Base-by-base conservation (phyloP, 2,113 vertebrate species). In the Lampris incognitus region DNA sequence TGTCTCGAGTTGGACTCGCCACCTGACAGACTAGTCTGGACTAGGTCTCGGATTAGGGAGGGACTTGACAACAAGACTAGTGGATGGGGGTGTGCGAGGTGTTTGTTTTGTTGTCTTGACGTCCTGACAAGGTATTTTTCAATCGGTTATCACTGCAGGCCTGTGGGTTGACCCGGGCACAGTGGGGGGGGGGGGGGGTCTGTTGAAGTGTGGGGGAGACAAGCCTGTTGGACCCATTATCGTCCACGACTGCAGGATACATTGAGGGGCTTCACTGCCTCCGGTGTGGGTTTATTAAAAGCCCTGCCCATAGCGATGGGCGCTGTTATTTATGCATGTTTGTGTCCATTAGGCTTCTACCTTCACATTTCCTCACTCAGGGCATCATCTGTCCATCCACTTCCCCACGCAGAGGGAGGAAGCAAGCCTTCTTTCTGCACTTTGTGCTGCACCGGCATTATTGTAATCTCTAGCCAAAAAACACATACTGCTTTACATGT, bases 291-390 rank as follows among this genome's bases (percentile, higher is more conserved):
- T 93, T 92, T 93, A 93, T 93, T 93, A 93, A 94, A 94, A 94
- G 94, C 92, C 91, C 91, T 89, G 82, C 86, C 81, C 82, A 83
- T 74, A 91, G 89, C 77, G 50, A 87, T 81, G 83, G 87, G 66
- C 91, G 90, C 88, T 94, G 93, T 95, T 95, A 95, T 96, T 97
- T 98, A 98, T 97, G 96, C 94, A 95, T 93, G 93, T 95, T 97
- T 97, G 96, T 97, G 95, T 96, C 97, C 97, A 98, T 98, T 97
- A 99, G 97, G 95, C 95, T 95, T 95, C 97, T 93, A 96, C 96
- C 91, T 96, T 90, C 92, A 86, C 90, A 94, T 95, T 95, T 95
- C 94, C 91, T 86, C 95, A 96, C 87, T 96, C 95, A 94, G 94
- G 81, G 94, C 92, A 92, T 90, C 92, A 92, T 90, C 94, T 93